Percentiles rank a stretch among this genome's conserved stretches.
These are phyloP conservation scores for Strigamia transsilvanica DNA, from an alignment of 2,888 invertebrate species.

Conservation along the genomic window DNA sequence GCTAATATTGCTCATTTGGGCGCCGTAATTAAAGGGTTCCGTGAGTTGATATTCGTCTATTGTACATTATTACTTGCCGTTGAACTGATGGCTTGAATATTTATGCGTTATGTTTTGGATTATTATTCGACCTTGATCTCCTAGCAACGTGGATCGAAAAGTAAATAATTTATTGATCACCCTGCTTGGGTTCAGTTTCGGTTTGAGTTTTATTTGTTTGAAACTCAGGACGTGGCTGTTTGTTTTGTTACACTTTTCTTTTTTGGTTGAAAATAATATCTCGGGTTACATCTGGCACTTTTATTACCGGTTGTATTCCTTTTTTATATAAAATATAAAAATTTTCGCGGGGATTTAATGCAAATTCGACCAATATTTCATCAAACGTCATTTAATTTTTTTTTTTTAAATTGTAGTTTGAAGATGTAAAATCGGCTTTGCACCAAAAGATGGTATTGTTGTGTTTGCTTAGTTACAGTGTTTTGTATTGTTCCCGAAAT, in stretches of 20 bases:
- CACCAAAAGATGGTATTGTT: no score
- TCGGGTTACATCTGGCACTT: no score
- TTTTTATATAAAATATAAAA: no score
- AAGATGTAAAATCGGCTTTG: background rate
- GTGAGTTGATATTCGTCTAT: no score
- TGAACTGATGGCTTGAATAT: background rate
- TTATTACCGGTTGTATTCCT: no score
- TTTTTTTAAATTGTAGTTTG: background rate
- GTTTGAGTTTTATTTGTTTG: background rate
- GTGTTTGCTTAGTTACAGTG: no score
- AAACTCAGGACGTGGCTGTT: background rate
- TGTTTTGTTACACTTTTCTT: no score
- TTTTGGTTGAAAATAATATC: background rate
- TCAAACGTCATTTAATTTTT: no score
- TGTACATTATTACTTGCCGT: background rate
- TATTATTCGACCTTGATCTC: background rate
- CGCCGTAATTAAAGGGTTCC: background rate
- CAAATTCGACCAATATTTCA: no score
- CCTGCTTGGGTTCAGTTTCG: background rate
- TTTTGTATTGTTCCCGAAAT: no score
- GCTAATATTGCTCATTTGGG: background rate
- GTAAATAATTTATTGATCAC: background rate
- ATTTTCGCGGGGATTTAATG: no score
- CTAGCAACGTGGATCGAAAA: background rate
- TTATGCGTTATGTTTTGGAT: background rate